Evolutionary conservation across 1,140 invertebrate genomes (phyloP), one percentile per base, ranked within the genome.

Genomic region (Mycetomoellerius zeteki): DNA sequence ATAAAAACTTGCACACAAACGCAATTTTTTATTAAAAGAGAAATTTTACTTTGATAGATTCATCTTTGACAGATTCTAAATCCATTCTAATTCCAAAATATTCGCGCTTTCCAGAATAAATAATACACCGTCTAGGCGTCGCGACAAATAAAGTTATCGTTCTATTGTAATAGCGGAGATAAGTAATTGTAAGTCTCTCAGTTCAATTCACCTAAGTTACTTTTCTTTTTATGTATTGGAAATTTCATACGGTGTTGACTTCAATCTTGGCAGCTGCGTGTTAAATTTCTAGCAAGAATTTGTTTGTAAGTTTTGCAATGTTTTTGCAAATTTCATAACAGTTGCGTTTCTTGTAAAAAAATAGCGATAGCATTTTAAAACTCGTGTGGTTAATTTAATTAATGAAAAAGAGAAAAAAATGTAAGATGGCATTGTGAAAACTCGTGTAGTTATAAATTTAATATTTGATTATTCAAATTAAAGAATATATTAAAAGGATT

Each of bases 271-370:
- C 14, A 10, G 30, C 33, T 33, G 4, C 8, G 27, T 43, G 14
- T 71, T 80, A 81, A 43, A 81, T 81, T 81, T 30, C 5, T 24
- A 10, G 6, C 14, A 69, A 27, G 30, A 54, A 52, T 67, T 67
- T 6, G 16, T 62, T 67, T n/a, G 3, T 21, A 30, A 33, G 10
- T 50, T 64, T 64, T 14, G 30, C n/a, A 54, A 21, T 50, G 3
- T 47, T n/a, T n/a, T n/a, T n/a, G n/a, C n/a, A n/a, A n/a, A 37
- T 52, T 54, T 7, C 3, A 43, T 60, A 30, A 52, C 24, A 16
- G 0, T 67, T 30, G 4, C 14, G 16, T 30, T 16, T 78, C 12
- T 52, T n/a, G 16, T 69, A 14, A 37, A 27, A 30, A 62, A 56
- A 58, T 24, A n/a, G 5, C 12, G 4, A 56, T 65, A 21, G 16